Base-by-base conservation (phyloP, 2,888 invertebrate genomes). In the Synergus umbraculus region DNA sequence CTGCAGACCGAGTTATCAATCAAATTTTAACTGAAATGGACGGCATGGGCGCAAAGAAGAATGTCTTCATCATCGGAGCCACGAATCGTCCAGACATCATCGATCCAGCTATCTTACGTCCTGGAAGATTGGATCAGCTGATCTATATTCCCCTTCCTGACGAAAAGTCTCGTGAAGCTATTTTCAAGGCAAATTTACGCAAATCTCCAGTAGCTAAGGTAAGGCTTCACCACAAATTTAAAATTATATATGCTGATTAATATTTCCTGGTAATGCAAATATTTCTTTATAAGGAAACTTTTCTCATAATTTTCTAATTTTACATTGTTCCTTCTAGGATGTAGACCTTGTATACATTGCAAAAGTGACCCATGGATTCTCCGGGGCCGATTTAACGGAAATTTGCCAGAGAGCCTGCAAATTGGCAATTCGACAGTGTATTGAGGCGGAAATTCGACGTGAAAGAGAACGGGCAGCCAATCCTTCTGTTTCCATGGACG, bases 11-110 rank as follows among this genome's bases (percentile, higher is more conserved):
- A 85, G 99, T 99, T 82, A 99, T 99, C 93, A 99, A 99, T 94
- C 99, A 99, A 94, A 98, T 99, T 90, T 95, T 99, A 79, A 99
- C 99, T 1, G 99, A 99, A 94, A 99, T 99, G 99, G 99, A 99
- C 93, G 99, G 99, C 89, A 99, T 99, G 99, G 98, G 98, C 58
- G 97, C 98, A 46, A 99, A 99, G 94, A 99, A 99, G 93, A 99
- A 99, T 92, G 99, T 99, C 37, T 99, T 99, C 93, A 99, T 99
- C 87, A 99, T 99, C 92, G 99, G 99, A 92, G 96, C 97, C 85
- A 98, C 98, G 83, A 98, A 98, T 93, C 94, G 97, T 87, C 96
- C 96, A 85, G 99, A 99, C 92, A 99, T 99, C 90, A 99, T 99
- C 92, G 99, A 99, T 94, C 98, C 99, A 80, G 99, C 99, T 80